Percentiles rank a stretch among this genome's conserved stretches.
These are phyloP conservation scores for Sceloporus undulatus DNA, from an alignment of 2,113 vertebrate genomes.

Conservation along the genomic window DNA sequence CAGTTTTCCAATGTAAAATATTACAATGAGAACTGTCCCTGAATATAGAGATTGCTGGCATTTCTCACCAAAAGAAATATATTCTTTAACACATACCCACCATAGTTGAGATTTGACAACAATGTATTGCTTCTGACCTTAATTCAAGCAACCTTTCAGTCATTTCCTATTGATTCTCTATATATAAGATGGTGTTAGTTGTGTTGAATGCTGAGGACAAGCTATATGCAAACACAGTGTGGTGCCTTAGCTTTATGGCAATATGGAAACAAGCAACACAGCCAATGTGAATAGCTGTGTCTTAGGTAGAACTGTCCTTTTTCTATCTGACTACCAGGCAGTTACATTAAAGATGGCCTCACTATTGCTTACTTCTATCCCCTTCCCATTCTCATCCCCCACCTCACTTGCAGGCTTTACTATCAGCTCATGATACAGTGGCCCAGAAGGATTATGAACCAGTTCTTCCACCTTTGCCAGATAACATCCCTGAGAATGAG, in stretches of 20 bases:
- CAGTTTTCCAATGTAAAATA: background rate
- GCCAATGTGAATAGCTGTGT: background rate
- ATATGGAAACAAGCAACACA: conserved; percentile 4
- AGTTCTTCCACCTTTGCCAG: conserved; percentile 88
- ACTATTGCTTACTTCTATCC: background rate
- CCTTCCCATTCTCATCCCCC: background rate
- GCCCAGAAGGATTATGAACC: conserved; percentile 94
- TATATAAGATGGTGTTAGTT: background rate
- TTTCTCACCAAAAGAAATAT: background rate
- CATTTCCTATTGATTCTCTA: background rate
- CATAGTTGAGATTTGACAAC: background rate
- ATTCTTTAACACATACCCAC: background rate
- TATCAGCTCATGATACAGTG: conserved; percentile 91
- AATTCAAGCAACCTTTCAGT: too few relatives aligned
- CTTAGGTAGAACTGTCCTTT: background rate
- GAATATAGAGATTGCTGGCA: background rate
- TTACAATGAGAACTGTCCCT: background rate
- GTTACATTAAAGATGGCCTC: background rate
- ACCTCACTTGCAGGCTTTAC: conserved; percentile 83
- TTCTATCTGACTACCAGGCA: conserved; percentile 17
- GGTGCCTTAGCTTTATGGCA: background rate
- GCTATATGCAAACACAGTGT: background rate
- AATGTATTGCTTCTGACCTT: background rate
- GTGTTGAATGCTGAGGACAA: background rate
- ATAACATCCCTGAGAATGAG: conserved; percentile 89